phyloP scores from a whole-genome alignment of 2,888 invertebrate genomes.

The Torymus aiolomorphi region DNA sequence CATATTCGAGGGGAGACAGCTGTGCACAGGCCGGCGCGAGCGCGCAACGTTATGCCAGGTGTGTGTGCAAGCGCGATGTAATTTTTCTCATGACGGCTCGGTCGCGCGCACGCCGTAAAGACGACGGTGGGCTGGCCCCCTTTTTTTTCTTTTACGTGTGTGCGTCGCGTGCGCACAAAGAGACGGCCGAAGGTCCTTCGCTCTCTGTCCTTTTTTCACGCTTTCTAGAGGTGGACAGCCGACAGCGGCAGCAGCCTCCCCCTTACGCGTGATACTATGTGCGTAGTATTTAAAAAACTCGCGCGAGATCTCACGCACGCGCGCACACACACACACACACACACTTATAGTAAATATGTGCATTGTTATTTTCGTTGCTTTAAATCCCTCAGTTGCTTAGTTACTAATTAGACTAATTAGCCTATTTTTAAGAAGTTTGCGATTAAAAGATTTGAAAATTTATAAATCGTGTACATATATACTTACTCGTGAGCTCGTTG shows the following conservation, averaged over 20 bases:
- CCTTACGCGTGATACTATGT: not conserved
- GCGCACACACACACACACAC: not conserved
- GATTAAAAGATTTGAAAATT: too few relatives aligned
- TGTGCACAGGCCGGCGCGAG: slow-evolving; percentile 15
- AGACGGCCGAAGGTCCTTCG: not conserved
- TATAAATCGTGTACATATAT: not conserved
- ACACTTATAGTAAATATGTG: not conserved
- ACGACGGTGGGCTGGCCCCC: not conserved
- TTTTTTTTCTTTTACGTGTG: not conserved
- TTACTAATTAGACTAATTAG: too few relatives aligned
- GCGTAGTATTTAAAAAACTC: slow-evolving; percentile 32
- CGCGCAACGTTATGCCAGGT: slow-evolving; percentile 48
- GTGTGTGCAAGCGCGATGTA: slow-evolving; percentile 14
- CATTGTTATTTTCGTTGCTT: too few relatives aligned
- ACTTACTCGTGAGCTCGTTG: slow-evolving; percentile 78
- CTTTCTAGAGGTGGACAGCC: not conserved
- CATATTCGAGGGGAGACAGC: slow-evolving; percentile 36
- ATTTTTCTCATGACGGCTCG: slow-evolving; percentile 29
- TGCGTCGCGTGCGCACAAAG: slow-evolving; percentile 9
- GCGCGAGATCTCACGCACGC: not conserved
- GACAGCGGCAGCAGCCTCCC: not conserved
- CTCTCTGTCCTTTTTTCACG: slow-evolving; percentile 5
- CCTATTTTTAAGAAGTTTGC: not conserved
- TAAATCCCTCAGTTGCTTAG: too few relatives aligned
- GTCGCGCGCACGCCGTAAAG: not conserved